A percentile compares a stretch with the other conserved stretches of the same genome.
These are phyloP conservation scores for Acrossocheilus fasciatus DNA, from an alignment of 2,797 vertebrate genomes.

Conservation along the genomic window DNA sequence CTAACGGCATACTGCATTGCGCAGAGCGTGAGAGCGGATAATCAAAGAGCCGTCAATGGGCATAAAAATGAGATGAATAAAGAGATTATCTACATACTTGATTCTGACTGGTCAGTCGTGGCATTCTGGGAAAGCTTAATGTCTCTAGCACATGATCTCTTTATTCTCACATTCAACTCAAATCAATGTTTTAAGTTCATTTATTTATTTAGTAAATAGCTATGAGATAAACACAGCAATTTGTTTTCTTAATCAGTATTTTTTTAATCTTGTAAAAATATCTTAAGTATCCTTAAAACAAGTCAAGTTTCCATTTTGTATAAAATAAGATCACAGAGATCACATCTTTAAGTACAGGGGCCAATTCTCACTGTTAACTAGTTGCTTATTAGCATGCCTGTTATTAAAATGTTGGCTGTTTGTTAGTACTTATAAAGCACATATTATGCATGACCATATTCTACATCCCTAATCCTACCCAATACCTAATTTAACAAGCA, in stretches of 20 bases:
- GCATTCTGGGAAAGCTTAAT: not conserved
- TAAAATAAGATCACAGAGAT: not conserved
- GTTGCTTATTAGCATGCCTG: not conserved
- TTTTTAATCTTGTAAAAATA: not conserved
- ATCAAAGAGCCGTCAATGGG: constrained; percentile 25
- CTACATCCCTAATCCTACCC: too few species aligned
- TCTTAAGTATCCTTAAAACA: not conserved
- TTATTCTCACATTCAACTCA: not conserved
- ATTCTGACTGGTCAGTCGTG: constrained; percentile 1
- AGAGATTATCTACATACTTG: constrained; percentile 4
- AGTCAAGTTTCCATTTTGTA: not conserved
- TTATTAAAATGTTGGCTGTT: not conserved
- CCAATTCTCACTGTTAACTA: not conserved
- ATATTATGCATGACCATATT: not conserved
- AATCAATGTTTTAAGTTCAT: not conserved
- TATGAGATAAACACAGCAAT: not conserved
- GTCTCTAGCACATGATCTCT: not conserved
- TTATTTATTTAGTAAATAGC: not conserved
- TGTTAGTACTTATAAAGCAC: not conserved
- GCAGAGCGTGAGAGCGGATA: not conserved
- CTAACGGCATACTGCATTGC: not conserved
- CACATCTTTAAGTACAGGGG: not conserved
- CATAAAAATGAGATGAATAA: constrained; percentile 9
- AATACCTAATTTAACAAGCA: too few species aligned
- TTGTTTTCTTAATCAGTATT: not conserved